Evolutionary conservation across 2,797 vertebrate species (phyloP).

Genomic region (Pelodytes ibericus): DNA sequence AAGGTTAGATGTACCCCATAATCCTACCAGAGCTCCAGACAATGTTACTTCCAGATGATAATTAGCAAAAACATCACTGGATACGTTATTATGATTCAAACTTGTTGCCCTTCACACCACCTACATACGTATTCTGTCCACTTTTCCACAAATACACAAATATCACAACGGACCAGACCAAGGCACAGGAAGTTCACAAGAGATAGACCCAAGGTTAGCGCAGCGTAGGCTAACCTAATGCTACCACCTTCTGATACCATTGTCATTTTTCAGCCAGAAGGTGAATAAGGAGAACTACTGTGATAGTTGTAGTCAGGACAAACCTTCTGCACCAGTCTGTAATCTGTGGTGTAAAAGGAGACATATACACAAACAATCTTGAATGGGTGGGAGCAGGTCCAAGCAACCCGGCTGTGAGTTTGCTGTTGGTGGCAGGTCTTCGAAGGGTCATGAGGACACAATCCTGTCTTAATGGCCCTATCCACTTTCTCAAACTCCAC

Average conservation of each 20-base stretch:
- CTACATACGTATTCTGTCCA: constrained; percentile 21
- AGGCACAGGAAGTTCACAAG: constrained; percentile 51
- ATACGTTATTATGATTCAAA: constrained; percentile 35
- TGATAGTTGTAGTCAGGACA: constrained; percentile 96
- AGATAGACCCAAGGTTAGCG: constrained; percentile 41
- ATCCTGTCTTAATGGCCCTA: constrained; percentile 88
- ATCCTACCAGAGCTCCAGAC: neutral
- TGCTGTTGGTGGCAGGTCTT: constrained; percentile 96
- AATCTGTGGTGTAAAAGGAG: constrained; percentile 97
- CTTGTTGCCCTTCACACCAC: constrained; percentile 26
- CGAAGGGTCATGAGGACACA: constrained; percentile 94
- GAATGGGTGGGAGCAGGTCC: constrained; percentile 97
- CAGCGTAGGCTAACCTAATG: constrained; percentile 22
- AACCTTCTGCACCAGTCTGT: constrained; percentile 94
- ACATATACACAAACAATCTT: constrained; percentile 96
- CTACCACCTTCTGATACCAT: constrained; percentile 1
- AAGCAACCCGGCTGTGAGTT: constrained; percentile 91
- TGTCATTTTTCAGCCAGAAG: constrained; percentile 80
- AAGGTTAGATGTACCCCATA: neutral
- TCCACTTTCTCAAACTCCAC: constrained; percentile 96
- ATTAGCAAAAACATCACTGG: neutral
- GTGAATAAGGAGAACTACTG: constrained; percentile 90
- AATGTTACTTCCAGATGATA: neutral
- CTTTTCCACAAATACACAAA: constrained; percentile 50
- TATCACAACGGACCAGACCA: constrained; percentile 54